phyloP scores from a whole-genome alignment of 2,797 vertebrate species.

The Allobates femoralis region DNA sequence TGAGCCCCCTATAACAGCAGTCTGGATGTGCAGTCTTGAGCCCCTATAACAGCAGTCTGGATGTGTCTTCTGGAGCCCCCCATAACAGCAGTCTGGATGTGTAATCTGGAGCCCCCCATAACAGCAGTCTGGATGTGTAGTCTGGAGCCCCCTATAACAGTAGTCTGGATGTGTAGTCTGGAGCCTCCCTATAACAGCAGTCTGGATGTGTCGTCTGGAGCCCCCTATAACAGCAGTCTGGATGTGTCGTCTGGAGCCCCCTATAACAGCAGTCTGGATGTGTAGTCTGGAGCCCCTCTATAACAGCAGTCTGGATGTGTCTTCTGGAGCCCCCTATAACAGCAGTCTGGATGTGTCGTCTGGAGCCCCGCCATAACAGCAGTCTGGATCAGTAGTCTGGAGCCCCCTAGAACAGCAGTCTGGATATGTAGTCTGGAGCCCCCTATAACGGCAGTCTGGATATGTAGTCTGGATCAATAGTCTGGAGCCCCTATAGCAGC shows the following conservation, averaged over 20 bases:
- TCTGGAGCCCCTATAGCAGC: neutral
- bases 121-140: neutral
- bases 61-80: neutral
- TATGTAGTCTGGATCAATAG: neutral
- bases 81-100: neutral
- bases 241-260: neutral
- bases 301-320: neutral
- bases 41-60: neutral
- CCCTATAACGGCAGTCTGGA: neutral
- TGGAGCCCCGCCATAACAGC: neutral
- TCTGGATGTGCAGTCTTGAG: neutral
- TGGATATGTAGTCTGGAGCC: neutral
- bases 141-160: neutral
- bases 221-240: neutral
- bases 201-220: neutral
- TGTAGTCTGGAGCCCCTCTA: neutral
- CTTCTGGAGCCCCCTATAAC: neutral
- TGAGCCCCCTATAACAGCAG: neutral
- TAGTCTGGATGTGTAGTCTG: neutral
- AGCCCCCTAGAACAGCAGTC: neutral
- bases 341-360: neutral
- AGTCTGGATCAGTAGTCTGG: neutral
- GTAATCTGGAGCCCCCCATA: neutral
- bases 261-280: neutral
- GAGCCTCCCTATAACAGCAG: neutral